These are phyloP conservation scores for Anas platyrhynchos DNA, from an alignment of 2,113 vertebrate species.

Conservation along the genomic window DNA sequence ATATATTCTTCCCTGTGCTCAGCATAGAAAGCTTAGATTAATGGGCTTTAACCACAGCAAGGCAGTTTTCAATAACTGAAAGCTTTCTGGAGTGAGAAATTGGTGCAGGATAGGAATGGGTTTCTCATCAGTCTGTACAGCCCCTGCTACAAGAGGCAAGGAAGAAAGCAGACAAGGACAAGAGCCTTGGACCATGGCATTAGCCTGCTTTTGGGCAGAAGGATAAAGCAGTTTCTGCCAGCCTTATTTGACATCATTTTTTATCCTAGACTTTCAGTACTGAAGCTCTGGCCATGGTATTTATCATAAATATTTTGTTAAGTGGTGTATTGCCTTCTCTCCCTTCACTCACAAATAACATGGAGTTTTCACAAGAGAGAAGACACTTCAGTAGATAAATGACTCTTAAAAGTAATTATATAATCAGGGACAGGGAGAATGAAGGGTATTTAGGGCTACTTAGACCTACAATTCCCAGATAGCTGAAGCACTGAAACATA, in stretches of 20 bases:
- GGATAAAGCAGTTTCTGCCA: not conserved
- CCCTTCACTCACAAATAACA: not conserved
- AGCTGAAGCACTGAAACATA: not conserved
- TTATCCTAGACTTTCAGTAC: not conserved
- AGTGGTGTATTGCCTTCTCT: not conserved
- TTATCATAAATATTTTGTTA: not conserved
- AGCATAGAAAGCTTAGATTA: not conserved
- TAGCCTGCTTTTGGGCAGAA: not conserved
- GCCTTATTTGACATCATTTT: not conserved
- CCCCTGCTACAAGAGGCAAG: not conserved
- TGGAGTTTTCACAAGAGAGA: not conserved
- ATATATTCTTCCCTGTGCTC: not conserved
- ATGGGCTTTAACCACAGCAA: not conserved
- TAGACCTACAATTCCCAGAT: not conserved
- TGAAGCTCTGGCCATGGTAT: not conserved
- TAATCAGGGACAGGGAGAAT: not conserved
- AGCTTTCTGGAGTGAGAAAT: not conserved
- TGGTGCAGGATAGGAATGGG: not conserved
- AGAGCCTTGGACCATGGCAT: not conserved
- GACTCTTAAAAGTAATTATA: not conserved
- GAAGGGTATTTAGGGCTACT: not conserved
- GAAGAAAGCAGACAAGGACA: not conserved
- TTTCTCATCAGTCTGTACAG: not conserved
- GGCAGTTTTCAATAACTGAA: not conserved
- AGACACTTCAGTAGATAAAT: not conserved